These are phyloP conservation scores for Tenthredo mesomela DNA, from an alignment of 2,888 invertebrate species.

Conservation along the genomic window DNA sequence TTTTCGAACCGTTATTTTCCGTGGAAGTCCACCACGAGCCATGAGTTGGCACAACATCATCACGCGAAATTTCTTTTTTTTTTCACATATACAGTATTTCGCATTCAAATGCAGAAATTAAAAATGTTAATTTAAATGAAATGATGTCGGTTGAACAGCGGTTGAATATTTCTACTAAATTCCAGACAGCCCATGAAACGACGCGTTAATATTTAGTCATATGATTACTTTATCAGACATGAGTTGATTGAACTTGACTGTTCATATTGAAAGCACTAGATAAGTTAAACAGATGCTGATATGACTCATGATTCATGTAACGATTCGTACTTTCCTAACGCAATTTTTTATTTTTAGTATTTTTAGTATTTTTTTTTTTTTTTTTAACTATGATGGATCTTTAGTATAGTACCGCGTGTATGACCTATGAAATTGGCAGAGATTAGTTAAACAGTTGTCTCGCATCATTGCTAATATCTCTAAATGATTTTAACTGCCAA, in stretches of 20 bases:
- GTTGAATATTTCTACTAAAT: neutral
- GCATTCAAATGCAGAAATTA: neutral
- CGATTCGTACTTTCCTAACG: neutral
- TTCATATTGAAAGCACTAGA: neutral
- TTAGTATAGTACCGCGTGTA: neutral
- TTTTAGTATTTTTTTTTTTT: no score
- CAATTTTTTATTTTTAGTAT: neutral
- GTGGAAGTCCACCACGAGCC: neutral
- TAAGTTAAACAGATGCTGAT: neutral
- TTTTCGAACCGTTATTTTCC: slow-evolving; percentile 5
- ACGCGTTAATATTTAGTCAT: neutral
- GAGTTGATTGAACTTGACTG: neutral
- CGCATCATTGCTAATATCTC: neutral
- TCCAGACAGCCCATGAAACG: neutral
- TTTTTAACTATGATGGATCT: neutral
- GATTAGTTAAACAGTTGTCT: neutral
- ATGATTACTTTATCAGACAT: neutral
- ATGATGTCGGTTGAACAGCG: no score
- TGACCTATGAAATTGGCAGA: neutral
- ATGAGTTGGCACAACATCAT: neutral
- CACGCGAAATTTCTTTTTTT: neutral
- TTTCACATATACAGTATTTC: neutral
- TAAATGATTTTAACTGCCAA: neutral
- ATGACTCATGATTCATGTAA: neutral
- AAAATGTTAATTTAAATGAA: neutral